Conservation (phyloP, 1,140 invertebrate genomes). For the Drosophila nebulosa region DNA sequence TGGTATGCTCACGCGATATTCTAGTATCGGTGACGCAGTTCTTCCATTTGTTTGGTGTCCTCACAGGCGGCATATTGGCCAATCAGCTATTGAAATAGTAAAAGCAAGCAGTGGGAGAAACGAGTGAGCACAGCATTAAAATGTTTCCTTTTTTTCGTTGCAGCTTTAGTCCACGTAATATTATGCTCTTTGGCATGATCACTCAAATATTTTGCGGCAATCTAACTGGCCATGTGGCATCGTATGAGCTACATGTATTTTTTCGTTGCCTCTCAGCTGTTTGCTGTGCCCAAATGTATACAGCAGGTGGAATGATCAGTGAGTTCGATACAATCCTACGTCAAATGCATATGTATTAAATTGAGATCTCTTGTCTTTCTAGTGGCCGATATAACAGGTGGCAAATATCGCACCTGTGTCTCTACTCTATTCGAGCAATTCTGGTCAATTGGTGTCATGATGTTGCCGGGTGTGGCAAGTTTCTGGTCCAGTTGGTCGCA, state of each 20-base stretch:
- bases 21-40: slow-evolving; percentile 81
- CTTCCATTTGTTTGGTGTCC: slow-evolving; percentile 81
- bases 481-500: slow-evolving; percentile 80
- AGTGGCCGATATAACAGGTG: slow-evolving; percentile 81
- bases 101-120: too few species aligned
- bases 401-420: slow-evolving; percentile 78
- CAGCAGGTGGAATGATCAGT: slow-evolving; percentile 80
- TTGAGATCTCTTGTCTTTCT: neutral
- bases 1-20: slow-evolving; percentile 81
- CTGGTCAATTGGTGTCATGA: slow-evolving; percentile 81
- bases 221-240: slow-evolving; percentile 77
- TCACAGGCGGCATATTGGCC: slow-evolving; percentile 80
- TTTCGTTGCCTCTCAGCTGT: slow-evolving; percentile 80
- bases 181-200: slow-evolving; percentile 81
- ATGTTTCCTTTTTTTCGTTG: neutral
- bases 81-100: slow-evolving; percentile 80
- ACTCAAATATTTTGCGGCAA: slow-evolving; percentile 80
- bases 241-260: slow-evolving; percentile 80
- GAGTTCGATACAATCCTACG: slow-evolving; percentile 12
- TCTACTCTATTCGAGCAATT: slow-evolving; percentile 80
- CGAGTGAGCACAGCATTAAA: neutral
- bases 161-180: slow-evolving; percentile 79
- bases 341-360: neutral
- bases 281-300: slow-evolving; percentile 81
- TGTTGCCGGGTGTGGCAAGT: slow-evolving; percentile 79